phyloP scores from a whole-genome alignment of 2,888 invertebrate genomes.

The Nemurella pictetii region DNA sequence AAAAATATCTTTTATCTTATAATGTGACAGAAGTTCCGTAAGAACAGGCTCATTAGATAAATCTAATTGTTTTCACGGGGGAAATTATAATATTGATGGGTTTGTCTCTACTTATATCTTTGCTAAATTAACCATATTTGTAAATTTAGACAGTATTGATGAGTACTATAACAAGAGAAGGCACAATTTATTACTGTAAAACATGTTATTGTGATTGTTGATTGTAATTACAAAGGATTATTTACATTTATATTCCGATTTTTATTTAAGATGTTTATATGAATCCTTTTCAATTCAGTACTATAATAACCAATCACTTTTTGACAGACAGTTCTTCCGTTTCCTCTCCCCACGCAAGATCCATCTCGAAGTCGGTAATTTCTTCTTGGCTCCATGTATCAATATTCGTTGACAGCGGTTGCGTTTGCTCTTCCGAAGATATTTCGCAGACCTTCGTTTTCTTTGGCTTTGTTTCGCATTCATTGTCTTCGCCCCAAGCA shows the following conservation, averaged over 20 bases:
- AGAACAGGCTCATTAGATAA: neutral
- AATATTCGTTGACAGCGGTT: too few relatives aligned
- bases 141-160: constrained; percentile 1
- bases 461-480: neutral
- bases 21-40: neutral
- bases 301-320: neutral
- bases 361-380: neutral
- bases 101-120: constrained; percentile 9
- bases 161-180: neutral
- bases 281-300: too few relatives aligned
- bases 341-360: neutral
- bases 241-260: neutral
- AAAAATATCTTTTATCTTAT: neutral
- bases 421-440: too few relatives aligned
- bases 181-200: constrained; percentile 16
- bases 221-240: constrained; percentile 18
- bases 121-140: neutral
- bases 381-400: neutral
- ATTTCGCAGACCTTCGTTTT: too few relatives aligned
- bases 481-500: neutral
- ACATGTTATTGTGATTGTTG: constrained; percentile 16
- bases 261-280: neutral
- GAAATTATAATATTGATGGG: neutral
- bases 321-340: neutral
- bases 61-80: constrained; percentile 14